A percentile compares a stretch with the other conserved stretches of the same genome.
Conservation (phyloP, 2,888 invertebrate genomes). For the Himalopsyche anomala region DNA sequence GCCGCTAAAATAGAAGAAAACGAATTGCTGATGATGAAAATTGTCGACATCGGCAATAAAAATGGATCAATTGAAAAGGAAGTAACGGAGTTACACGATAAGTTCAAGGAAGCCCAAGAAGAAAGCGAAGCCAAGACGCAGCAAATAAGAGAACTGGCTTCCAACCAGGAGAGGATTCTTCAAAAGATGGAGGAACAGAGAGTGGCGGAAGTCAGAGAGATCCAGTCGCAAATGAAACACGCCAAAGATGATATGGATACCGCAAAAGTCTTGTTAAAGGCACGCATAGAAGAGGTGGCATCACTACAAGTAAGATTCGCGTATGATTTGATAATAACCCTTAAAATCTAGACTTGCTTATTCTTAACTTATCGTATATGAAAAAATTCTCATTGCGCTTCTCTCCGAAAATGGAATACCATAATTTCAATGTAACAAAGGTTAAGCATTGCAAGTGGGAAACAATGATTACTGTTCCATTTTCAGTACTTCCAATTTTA, state of each 20-base stretch:
- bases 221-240: constrained; percentile 77
- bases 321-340: too few relatives aligned
- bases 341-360: too few relatives aligned
- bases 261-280: constrained; percentile 68
- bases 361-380: too few relatives aligned
- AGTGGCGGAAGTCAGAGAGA: constrained; percentile 76
- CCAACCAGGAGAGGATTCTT: constrained; percentile 63
- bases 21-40: constrained; percentile 70
- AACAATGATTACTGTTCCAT: too few relatives aligned
- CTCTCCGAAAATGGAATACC: too few relatives aligned
- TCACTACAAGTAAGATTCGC: constrained; percentile 58
- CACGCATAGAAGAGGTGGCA: constrained; percentile 67
- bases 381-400: too few relatives aligned
- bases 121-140: constrained; percentile 59
- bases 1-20: constrained; percentile 77
- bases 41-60: constrained; percentile 57
- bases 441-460: too few relatives aligned
- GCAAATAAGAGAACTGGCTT: constrained; percentile 57
- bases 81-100: constrained; percentile 54
- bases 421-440: too few relatives aligned
- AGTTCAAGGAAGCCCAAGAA: constrained; percentile 52
- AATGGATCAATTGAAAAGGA: constrained; percentile 56
- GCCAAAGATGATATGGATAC: constrained; percentile 72
- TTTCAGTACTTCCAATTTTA: too few relatives aligned
- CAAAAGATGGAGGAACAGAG: constrained; percentile 71